These are phyloP conservation scores for Lepus townsendii DNA, from an alignment of 2,797 vertebrate species.

Conservation along the genomic window DNA sequence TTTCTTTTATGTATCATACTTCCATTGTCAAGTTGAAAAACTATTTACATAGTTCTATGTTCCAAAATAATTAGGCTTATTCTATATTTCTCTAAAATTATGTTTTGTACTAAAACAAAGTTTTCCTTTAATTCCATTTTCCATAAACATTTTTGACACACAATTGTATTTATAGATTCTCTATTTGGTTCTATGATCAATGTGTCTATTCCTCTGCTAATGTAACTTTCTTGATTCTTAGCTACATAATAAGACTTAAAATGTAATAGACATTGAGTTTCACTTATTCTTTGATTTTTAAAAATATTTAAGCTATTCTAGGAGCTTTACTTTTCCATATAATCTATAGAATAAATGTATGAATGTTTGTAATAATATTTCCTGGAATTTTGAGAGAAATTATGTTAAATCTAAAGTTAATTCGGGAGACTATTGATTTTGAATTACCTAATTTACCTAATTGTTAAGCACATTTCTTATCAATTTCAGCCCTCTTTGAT, in stretches of 20 bases:
- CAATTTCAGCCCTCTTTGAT: neutral
- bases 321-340: neutral
- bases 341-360: neutral
- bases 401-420: neutral
- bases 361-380: neutral
- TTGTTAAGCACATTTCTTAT: neutral
- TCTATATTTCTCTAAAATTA: neutral
- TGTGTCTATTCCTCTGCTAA: neutral
- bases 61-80: constrained; percentile 3
- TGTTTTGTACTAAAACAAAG: no score
- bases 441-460: neutral
- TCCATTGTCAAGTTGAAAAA: neutral
- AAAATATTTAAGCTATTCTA: neutral
- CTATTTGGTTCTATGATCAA: neutral
- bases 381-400: neutral
- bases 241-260: neutral
- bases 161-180: neutral
- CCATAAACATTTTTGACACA: no score
- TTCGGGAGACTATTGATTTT: neutral
- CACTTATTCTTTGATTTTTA: neutral
- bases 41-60: neutral
- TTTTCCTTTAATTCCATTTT: no score
- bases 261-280: neutral
- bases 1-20: neutral
- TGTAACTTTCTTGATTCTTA: neutral